phyloP scores from a whole-genome alignment of 30 jellyfish, hydroid and myxozoan genomes.

The Morbakka virulenta region DNA sequence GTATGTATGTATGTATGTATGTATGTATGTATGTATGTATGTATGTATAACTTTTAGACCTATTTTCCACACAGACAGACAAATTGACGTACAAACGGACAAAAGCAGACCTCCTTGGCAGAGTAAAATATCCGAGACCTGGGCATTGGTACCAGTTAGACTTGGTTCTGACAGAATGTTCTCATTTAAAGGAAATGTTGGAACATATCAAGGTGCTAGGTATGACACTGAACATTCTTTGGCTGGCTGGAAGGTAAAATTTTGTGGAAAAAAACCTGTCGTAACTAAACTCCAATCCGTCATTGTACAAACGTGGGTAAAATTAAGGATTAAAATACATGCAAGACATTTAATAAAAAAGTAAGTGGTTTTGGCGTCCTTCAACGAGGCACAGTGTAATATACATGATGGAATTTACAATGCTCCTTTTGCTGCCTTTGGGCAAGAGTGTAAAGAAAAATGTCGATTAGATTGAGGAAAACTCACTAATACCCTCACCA shows the following conservation, averaged over 20 bases:
- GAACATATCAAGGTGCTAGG: constrained; percentile 20
- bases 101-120: no score
- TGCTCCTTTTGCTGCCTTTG: not conserved
- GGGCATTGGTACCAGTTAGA: constrained; percentile 31
- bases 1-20: no score
- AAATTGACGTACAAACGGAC: no score
- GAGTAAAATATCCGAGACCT: constrained; percentile 19
- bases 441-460: not conserved
- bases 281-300: not conserved
- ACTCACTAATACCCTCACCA: not conserved
- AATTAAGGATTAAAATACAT: not conserved
- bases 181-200: no score
- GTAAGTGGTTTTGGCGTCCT: not conserved
- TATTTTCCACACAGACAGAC: no score
- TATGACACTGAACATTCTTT: constrained; percentile 26
- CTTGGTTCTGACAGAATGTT: constrained; percentile 1
- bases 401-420: not conserved
- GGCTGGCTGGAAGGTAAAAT: not conserved
- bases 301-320: not conserved
- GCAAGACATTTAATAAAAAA: not conserved
- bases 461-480: constrained; percentile 17
- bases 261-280: not conserved
- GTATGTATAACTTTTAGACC: no score
- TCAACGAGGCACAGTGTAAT: not conserved
- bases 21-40: no score